phyloP scores from a whole-genome alignment of 2,113 vertebrate species.

The Phodopus roborovskii region DNA sequence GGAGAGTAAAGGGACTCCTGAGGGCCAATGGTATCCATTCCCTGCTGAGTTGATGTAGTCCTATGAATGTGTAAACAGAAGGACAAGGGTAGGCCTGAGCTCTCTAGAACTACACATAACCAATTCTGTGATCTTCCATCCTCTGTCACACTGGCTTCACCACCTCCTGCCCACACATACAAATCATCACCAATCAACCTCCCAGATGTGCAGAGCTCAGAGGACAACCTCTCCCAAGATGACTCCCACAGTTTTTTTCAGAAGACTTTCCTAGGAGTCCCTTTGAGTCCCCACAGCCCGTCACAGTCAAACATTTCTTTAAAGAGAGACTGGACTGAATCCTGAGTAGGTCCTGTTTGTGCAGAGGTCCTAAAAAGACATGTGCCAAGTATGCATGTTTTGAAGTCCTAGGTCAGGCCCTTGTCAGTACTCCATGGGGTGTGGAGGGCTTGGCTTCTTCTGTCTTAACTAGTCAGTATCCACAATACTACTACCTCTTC shows the following conservation, averaged over 20 bases:
- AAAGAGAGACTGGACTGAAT: neutral
- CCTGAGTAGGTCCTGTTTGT: too few species aligned
- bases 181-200: rapidly evolving
- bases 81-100: rapidly evolving
- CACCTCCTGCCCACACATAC: too few species aligned
- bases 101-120: neutral
- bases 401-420: rapidly evolving
- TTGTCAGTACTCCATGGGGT: rapidly evolving
- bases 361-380: neutral
- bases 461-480: neutral
- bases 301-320: rapidly evolving
- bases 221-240: neutral
- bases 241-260: neutral
- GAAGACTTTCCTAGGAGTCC: rapidly evolving
- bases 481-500: rapidly evolving
- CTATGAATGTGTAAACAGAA: rapidly evolving
- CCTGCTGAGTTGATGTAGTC: neutral
- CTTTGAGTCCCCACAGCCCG: rapidly evolving
- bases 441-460: neutral
- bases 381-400: rapidly evolving
- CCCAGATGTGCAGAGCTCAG: rapidly evolving
- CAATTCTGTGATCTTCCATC: rapidly evolving
- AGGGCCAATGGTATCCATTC: neutral
- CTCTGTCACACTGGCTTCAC: rapidly evolving
- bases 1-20: rapidly evolving